Base-by-base conservation (phyloP, 2,797 vertebrate genomes). In the Characodon lateralis region DNA sequence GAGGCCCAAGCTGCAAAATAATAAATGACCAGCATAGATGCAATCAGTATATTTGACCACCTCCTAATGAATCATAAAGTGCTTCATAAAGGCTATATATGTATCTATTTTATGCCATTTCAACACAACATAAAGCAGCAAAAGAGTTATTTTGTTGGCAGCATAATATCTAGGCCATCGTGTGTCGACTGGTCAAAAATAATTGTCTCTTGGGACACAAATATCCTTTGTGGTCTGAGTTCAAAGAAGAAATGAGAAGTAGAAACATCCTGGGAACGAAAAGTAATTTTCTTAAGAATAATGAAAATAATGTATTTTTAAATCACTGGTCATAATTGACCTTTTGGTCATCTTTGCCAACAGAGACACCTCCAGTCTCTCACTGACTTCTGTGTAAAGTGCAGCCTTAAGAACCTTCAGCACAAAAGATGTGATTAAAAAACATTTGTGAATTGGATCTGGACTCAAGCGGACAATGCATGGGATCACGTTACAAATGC, bases 1-100 rank as follows among this genome's bases (percentile, higher is more conserved):
- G 97, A 99, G 0, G 97, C 98, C 98, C 98, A 99, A 0, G 98
- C 98, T 99, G 81, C 72, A 55, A 65, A 9, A 41, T 53, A 3
- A 55, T 13, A 50, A 72, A 48, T 46, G 10, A 10, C 18, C 35
- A 66, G 31, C 20, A 22, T 0, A 39, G 31, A 65, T 4, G 7
- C 3, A 6, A 22, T 65, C 61, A 66, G 3, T 35, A 22, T 22
- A 41, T 41, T 22, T 41, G 35, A 41, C 9, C 35, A 1, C 20
- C 35, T 66, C 35, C 63, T 39, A 35, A 63, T 8, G 35, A 35
- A 35, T 8, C 6, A 51, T 12, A 51, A 51, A 51, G 50, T 18
- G 50, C 50, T 18, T 18, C 50, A 16, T 16, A 51, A 51, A 18
- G 48, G 48, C 48, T 50, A 50, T 14, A 50, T 13, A 2, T 1